Evolutionary conservation across 1,140 invertebrate genomes (phyloP), one percentile per base, ranked within the genome.

Genomic region (Drosophila asahinai): DNA sequence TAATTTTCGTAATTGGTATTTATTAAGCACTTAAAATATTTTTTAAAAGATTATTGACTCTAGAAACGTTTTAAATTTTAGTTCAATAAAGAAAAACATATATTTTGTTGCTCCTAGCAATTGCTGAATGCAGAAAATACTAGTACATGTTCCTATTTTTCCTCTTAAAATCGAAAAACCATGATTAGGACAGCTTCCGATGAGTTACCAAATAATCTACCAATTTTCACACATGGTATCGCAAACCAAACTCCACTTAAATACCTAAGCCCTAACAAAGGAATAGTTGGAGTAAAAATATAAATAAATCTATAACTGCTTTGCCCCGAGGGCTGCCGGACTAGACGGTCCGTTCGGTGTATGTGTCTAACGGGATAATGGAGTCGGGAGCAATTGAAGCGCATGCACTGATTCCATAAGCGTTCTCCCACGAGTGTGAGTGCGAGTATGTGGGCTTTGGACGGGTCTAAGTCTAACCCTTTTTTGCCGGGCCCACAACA

Each of bases 381-480:
- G 62, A 81, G 66, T 74, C 57, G 67, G 70, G 68, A 74, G 73
- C 82, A 86, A 86, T 86, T 81, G 82, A 86, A 75, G 77, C 82
- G 74, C 45, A 75, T 86, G 65, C 82, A 86, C 82, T 81, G 82
- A 86, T 86, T 86, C 74, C 78, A 55, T 79, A 81, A 81, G 78
- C 58, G 78, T 60, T 55, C 49, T 43, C 36, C 48, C 55, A 52
- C 68, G 43, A 64, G 64, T 63, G 52, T 55, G 52, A 6, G 38
- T 30, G 63, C 15, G 60, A 6, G 48, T 25, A 4, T 40, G 45
- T 38, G 62, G 15, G 61, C 12, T 19, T 6, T 42, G 45, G 45
- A 38, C 27, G n/a, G 27, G 30, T 25, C 55, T 57, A 54, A 78
- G 45, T 65, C 81, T 62, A 49, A 67, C 48, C 36, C 52, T 55